phyloP scores from a whole-genome alignment of 2,888 invertebrate genomes.

The Clistopyga incitator region DNA sequence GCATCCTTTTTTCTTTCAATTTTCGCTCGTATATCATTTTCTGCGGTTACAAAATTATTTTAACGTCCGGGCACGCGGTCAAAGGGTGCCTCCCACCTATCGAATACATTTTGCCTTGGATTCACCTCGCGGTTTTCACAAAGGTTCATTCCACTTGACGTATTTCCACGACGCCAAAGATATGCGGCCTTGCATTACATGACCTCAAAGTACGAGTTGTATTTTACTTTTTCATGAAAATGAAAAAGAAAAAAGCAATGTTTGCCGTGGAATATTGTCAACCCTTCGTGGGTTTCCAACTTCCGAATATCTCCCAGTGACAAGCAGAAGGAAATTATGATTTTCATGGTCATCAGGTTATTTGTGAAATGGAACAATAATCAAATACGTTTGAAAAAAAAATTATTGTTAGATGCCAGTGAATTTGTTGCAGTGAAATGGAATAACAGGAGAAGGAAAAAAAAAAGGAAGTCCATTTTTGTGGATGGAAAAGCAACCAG shows the following conservation, averaged over 20 bases:
- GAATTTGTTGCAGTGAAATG: slow-evolving; percentile 34
- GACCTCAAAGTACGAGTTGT: background rate
- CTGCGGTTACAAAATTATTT: slow-evolving; percentile 82
- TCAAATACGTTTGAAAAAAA: no score
- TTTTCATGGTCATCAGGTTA: background rate
- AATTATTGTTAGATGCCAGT: background rate
- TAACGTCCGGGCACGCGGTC: slow-evolving; percentile 77
- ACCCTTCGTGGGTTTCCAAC: background rate
- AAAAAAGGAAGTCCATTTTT: slow-evolving; percentile 61
- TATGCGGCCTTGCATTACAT: slow-evolving; percentile 9
- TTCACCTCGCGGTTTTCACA: slow-evolving; percentile 26
- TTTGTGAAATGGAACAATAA: no score
- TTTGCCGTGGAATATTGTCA: background rate
- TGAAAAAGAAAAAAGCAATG: no score
- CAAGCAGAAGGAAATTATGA: no score
- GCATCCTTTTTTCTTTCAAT: slow-evolving; percentile 55
- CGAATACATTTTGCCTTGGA: slow-evolving; percentile 40
- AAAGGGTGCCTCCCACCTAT: slow-evolving; percentile 58
- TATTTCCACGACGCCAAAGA: background rate
- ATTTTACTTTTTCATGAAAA: background rate
- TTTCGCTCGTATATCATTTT: slow-evolving; percentile 79
- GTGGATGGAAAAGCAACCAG: slow-evolving; percentile 67
- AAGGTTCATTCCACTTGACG: slow-evolving; percentile 22
- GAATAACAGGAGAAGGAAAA: slow-evolving; percentile 61
- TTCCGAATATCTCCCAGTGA: no score